Base-by-base conservation (phyloP, 2,113 vertebrate genomes). In the Pagrus major region DNA sequence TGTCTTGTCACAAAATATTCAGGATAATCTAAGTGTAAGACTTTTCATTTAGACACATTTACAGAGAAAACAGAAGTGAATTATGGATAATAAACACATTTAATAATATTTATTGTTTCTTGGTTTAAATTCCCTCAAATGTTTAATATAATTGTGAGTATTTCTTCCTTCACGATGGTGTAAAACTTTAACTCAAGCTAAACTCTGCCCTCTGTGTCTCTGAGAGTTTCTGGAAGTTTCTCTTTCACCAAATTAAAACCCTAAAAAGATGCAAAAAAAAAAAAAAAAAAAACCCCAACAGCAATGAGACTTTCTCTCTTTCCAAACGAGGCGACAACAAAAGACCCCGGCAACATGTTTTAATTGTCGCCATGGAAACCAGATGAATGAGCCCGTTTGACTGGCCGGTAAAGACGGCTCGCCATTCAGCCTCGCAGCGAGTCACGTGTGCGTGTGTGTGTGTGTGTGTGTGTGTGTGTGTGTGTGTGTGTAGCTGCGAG, bases 311-410 rank as follows among this genome's bases (percentile, higher is more conserved):
- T 78, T 66, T 84, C 94, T 95, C 93, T 84, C 94, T 95, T 95
- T 92, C 92, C 94, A 93, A 96, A 96, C 93, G 92, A 96, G 94
- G 91, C 92, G 91, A 93, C 95, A 95, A 98, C 96, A 98, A 98
- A 97, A 92, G 93, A 63, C 93, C n/a, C 46, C 95, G 93, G 96
- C 96, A 96, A 97, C 96, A 96, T 95, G 96, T 96, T 97, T 87
- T 97, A 97, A 97, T 97, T 97, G 96, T 97, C 93, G 93, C 96
- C 97, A 97, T 98, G 96, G 97, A 95, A 96, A 98, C 97, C 94
- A 94, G 93, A 97, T 98, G 97, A 98, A 98, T 97, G 97, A 97
- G 96, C 96, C n/a, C 94, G 94, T 97, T 98, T 98, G 98, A 96
- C 97, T 88, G 96, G 96, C 94, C 96, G 93, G 95, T 96, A 95